Evolutionary conservation across 2,888 invertebrate genomes (phyloP).

Genomic region (Hypolimnas misippus): DNA sequence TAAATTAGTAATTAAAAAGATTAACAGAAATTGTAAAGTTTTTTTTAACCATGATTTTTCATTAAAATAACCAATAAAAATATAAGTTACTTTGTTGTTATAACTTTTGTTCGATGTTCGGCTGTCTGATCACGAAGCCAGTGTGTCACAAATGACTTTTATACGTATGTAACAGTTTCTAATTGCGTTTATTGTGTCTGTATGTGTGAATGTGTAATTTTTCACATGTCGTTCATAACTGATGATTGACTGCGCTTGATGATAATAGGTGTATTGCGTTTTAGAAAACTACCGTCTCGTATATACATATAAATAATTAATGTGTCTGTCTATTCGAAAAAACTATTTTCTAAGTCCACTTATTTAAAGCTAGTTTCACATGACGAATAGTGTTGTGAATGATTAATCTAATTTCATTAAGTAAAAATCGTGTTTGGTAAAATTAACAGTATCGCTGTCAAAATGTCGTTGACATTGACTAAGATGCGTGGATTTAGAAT

Average conservation of each 20-base stretch:
- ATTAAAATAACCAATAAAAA: no score
- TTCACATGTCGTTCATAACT: constrained; percentile 18
- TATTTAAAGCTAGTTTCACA: no score
- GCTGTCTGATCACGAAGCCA: no score
- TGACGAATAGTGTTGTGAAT: no score
- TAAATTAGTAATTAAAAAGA: no score
- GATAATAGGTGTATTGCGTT: constrained; percentile 7
- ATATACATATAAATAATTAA: not conserved
- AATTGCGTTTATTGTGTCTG: constrained; percentile 17
- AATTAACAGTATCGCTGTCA: no score
- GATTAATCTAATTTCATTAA: no score
- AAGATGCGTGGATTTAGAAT: no score
- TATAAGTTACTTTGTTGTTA: not conserved
- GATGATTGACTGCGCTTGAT: not conserved
- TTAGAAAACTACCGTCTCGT: not conserved
- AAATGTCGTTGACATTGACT: no score
- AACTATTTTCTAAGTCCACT: not conserved
- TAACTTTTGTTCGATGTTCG: not conserved
- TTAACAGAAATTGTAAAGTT: no score
- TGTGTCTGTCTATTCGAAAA: not conserved
- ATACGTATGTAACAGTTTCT: constrained; percentile 16
- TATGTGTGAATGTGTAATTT: constrained; percentile 29
- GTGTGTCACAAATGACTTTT: constrained; percentile 11
- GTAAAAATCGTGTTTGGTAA: no score
- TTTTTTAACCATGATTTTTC: no score